phyloP scores from a whole-genome alignment of 2,888 invertebrate genomes.

The Drosophila lutescens region DNA sequence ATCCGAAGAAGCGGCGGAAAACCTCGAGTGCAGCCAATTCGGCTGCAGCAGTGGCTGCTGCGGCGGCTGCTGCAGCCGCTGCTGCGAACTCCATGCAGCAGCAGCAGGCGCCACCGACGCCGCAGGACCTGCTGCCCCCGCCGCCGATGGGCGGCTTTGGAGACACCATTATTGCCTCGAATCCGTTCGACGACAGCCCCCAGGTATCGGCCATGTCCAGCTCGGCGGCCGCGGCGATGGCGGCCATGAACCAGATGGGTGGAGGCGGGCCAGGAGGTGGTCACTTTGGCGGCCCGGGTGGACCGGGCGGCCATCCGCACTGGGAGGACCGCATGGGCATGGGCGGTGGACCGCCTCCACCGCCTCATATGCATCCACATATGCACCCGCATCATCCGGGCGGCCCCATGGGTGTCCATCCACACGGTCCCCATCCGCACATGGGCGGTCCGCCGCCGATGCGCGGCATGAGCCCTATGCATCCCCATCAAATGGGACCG shows the following conservation, averaged over 20 bases:
- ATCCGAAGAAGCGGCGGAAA: slow-evolving; percentile 94
- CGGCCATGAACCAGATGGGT: slow-evolving; percentile 88
- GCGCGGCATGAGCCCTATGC: slow-evolving; percentile 85
- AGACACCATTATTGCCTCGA: slow-evolving; percentile 96
- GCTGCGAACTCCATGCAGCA: slow-evolving; percentile 86
- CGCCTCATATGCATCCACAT: slow-evolving; percentile 86
- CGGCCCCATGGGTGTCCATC: slow-evolving; percentile 85
- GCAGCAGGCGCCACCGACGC: slow-evolving; percentile 89
- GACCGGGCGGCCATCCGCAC: slow-evolving; percentile 68
- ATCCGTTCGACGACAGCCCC: slow-evolving; percentile 95
- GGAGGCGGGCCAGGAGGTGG: slow-evolving; percentile 74
- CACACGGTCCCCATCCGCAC: slow-evolving; percentile 87
- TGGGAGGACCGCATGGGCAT: slow-evolving; percentile 85
- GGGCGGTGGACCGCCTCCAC: slow-evolving; percentile 86
- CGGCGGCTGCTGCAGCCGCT: slow-evolving; percentile 82
- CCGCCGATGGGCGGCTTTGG: slow-evolving; percentile 94
- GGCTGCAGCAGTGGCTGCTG: slow-evolving; percentile 85
- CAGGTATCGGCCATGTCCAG: slow-evolving; percentile 86
- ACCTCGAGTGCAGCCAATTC: slow-evolving; percentile 88
- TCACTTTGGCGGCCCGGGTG: slow-evolving; percentile 72
- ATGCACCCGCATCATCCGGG: slow-evolving; percentile 90
- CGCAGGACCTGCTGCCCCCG: slow-evolving; percentile 91
- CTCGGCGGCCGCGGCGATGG: slow-evolving; percentile 85
- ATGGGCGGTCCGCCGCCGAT: slow-evolving; percentile 85
- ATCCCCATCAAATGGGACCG: slow-evolving; percentile 81